phyloP scores from a whole-genome alignment of 2,113 vertebrate genomes.

The Tetraodon nigroviridis region DNA sequence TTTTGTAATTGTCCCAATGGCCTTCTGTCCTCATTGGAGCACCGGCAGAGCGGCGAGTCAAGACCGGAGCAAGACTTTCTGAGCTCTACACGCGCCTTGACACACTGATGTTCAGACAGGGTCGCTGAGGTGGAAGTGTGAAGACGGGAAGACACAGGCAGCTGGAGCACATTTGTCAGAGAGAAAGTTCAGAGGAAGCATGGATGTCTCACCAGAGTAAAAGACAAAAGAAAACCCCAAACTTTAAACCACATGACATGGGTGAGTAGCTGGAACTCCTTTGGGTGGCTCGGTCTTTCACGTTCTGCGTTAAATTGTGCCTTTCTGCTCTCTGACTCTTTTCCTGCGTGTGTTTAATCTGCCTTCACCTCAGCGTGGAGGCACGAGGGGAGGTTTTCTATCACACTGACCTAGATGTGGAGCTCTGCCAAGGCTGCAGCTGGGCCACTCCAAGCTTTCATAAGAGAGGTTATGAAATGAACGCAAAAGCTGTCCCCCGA shows the following conservation, averaged over 20 bases:
- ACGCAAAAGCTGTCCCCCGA: slow-evolving; percentile 11
- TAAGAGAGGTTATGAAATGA: slow-evolving; percentile 57
- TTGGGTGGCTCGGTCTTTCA: neutral
- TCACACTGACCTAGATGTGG: slow-evolving; percentile 57
- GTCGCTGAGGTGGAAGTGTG: slow-evolving; percentile 16
- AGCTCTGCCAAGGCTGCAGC: slow-evolving; percentile 25
- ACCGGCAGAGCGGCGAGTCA: slow-evolving; percentile 28
- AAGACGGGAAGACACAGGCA: slow-evolving; percentile 11
- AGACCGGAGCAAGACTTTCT: slow-evolving; percentile 20
- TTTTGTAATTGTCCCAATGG: slow-evolving; percentile 73
- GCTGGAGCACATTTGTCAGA: slow-evolving; percentile 12
- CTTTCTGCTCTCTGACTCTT: neutral
- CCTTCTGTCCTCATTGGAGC: slow-evolving; percentile 47
- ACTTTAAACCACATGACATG: slow-evolving; percentile 55
- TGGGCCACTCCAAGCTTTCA: slow-evolving; percentile 42
- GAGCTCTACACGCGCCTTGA: slow-evolving; percentile 20
- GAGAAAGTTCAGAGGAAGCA: slow-evolving; percentile 14
- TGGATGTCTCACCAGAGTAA: slow-evolving; percentile 34
- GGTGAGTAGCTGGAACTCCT: slow-evolving; percentile 50
- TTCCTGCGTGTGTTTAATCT: neutral
- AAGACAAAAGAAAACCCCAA: slow-evolving; percentile 13
- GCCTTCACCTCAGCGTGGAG: slow-evolving; percentile 8
- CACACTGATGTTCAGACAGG: neutral
- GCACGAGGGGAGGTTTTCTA: slow-evolving; percentile 3
- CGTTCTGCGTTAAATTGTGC: neutral